Evolutionary conservation across 2,888 invertebrate genomes (phyloP).

Genomic region (Lasius platythorax): DNA sequence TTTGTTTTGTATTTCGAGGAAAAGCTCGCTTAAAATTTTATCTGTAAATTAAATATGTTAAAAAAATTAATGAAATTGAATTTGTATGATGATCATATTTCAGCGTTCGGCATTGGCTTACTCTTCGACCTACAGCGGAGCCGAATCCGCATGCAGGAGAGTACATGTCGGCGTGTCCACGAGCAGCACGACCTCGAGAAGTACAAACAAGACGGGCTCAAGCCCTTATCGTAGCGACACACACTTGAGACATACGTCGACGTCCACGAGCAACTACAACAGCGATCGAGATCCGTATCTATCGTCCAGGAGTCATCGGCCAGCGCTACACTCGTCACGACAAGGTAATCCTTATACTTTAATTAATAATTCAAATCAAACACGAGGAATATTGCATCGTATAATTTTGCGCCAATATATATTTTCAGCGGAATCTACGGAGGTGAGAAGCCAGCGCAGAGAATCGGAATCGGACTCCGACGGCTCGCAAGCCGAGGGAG

Average conservation of each 20-base stretch:
- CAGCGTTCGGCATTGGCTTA: slow-evolving; percentile 94
- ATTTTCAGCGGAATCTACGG: slow-evolving; percentile 73
- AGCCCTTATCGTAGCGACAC: slow-evolving; percentile 96
- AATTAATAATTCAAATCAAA: background rate
- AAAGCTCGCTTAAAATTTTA: too few relatives aligned
- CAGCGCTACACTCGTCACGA: slow-evolving; percentile 77
- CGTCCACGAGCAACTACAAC: slow-evolving; percentile 95
- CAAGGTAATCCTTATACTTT: slow-evolving; percentile 73
- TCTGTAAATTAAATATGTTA: too few relatives aligned
- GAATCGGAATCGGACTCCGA: slow-evolving; percentile 94
- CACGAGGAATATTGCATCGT: background rate
- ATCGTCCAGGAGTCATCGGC: slow-evolving; percentile 82
- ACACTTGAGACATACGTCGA: slow-evolving; percentile 93
- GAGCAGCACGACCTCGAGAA: slow-evolving; percentile 97
- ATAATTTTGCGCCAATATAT: background rate
- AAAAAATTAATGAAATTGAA: too few relatives aligned
- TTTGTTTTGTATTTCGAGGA: too few relatives aligned
- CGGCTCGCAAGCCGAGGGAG: slow-evolving; percentile 88
- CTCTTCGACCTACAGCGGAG: slow-evolving; percentile 93
- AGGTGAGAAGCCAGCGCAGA: slow-evolving; percentile 86
- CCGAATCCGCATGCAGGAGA: slow-evolving; percentile 89
- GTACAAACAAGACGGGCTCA: slow-evolving; percentile 97
- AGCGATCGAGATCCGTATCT: slow-evolving; percentile 84
- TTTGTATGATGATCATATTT: slow-evolving; percentile 36
- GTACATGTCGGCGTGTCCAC: slow-evolving; percentile 97